Conservation (phyloP, 2,113 vertebrate genomes). For the Oncorhynchus mykiss region DNA sequence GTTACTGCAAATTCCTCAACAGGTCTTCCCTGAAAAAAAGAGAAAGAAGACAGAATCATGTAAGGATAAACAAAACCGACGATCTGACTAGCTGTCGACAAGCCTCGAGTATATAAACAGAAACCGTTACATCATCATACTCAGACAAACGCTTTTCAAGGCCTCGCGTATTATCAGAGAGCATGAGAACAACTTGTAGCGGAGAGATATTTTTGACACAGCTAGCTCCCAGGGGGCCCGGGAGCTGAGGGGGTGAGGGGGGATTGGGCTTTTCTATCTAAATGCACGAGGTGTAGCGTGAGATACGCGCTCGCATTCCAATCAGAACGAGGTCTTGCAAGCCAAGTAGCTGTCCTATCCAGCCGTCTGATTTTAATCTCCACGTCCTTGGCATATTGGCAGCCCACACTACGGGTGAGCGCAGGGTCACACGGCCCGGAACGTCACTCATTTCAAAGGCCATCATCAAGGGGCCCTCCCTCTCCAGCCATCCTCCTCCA, state of each 20-base stretch:
- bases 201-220: conserved; percentile 42
- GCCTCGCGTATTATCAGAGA: not conserved
- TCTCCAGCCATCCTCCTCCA: not conserved
- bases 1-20: not conserved
- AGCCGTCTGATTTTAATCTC: conserved; percentile 29
- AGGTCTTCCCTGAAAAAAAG: not conserved
- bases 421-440: conserved; percentile 26
- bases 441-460: conserved; percentile 30
- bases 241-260: not conserved
- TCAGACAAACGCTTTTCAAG: not conserved
- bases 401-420: conserved; percentile 21
- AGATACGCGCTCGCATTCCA: conserved; percentile 41
- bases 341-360: conserved; percentile 37
- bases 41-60: not conserved
- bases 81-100: not conserved
- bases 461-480: not conserved
- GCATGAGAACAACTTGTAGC: conserved; percentile 34
- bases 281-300: conserved; percentile 7
- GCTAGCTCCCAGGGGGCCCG: conserved; percentile 19
- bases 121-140: too few species aligned
- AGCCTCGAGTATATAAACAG: not conserved
- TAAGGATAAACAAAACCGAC: not conserved
- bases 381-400: conserved; percentile 36
- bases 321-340: conserved; percentile 42
- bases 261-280: not conserved